Base-by-base conservation (phyloP, 1,140 invertebrate species). In the Drosophila navojoa region DNA sequence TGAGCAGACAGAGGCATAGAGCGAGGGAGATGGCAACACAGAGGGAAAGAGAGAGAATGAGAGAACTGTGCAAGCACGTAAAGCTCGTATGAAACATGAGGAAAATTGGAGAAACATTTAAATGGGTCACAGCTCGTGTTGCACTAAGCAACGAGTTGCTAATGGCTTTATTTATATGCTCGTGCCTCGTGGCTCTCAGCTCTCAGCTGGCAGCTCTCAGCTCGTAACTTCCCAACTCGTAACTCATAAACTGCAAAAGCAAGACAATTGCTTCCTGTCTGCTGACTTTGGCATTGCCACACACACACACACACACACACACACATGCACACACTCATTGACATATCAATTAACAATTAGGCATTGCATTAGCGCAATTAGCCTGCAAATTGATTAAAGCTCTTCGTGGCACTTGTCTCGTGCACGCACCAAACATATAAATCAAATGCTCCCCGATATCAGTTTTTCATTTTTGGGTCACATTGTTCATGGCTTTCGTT, bases 301-400 rank as follows among this genome's bases (percentile, higher is more conserved):
- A 32, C 32, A 60, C 50, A 40, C 45, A 69, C 55, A n/a, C 27
- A 40, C 32, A 11, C 44, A 47, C 47, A 47, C 40, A 55, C 66
- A 45, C 6, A 32, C 29, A 32, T 32, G 6, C 6, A 32, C 44
- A 11, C 32, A 10, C 16, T 16, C 19, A 35, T 53, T 57, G 49
- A 81, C 71, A 76, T 86, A 76, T 81, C 79, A 89, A 82, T 89
- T 79, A 81, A 77, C 72, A 72, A 85, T 87, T 87, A 74, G 73
- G 77, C 87, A 89, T 87, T 87, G 76, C 76, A 76, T 75, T 76
- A 62, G 50, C 76, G 57, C 84, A 79, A 82, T 89, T 87, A 87
- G 72, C 55, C 57, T 58, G 52, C 44, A 40, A 45, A 38, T 38
- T 67, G 62, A 52, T 64, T 71, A 58, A 45, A 58, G 70, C 59